Percentiles rank a stretch among this genome's conserved stretches.
phyloP scores from a whole-genome alignment of 2,888 invertebrate species.

The Eupithecia inturbata region DNA sequence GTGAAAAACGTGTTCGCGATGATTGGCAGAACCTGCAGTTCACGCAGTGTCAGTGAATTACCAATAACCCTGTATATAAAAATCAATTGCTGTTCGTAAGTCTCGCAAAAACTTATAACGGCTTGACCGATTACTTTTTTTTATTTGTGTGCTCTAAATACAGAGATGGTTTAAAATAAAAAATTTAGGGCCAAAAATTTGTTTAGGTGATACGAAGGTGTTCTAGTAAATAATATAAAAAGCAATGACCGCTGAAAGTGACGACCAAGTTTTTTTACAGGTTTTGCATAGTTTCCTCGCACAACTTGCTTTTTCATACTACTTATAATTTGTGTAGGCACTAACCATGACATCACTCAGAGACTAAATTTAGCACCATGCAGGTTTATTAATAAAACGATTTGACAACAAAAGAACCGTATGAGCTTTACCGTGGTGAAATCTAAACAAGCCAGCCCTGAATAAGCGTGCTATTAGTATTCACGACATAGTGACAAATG shows the following conservation, averaged over 20 bases:
- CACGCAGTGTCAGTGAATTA: no score
- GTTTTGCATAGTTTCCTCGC: no score
- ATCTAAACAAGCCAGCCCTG: constrained; percentile 74
- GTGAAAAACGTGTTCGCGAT: no score
- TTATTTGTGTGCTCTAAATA: no score
- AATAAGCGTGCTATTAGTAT: constrained; percentile 72
- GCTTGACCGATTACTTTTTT: no score
- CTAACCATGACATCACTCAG: constrained; percentile 16
- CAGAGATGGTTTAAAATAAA: no score
- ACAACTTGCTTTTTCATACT: not conserved
- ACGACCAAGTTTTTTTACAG: no score
- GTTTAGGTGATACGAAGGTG: no score
- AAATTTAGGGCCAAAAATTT: no score
- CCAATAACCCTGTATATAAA: not conserved
- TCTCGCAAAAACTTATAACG: not conserved
- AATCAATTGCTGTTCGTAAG: not conserved
- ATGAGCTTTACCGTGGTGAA: constrained; percentile 61
- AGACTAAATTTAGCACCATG: constrained; percentile 30
- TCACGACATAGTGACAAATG: constrained; percentile 70
- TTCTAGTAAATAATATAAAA: not conserved
- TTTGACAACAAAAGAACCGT: constrained; percentile 54
- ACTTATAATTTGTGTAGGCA: not conserved
- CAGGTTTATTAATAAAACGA: constrained; percentile 51
- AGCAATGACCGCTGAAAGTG: not conserved
- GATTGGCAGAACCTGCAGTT: no score